These are phyloP conservation scores for Osmerus eperlanus DNA, from an alignment of 2,113 vertebrate genomes.

Conservation along the genomic window DNA sequence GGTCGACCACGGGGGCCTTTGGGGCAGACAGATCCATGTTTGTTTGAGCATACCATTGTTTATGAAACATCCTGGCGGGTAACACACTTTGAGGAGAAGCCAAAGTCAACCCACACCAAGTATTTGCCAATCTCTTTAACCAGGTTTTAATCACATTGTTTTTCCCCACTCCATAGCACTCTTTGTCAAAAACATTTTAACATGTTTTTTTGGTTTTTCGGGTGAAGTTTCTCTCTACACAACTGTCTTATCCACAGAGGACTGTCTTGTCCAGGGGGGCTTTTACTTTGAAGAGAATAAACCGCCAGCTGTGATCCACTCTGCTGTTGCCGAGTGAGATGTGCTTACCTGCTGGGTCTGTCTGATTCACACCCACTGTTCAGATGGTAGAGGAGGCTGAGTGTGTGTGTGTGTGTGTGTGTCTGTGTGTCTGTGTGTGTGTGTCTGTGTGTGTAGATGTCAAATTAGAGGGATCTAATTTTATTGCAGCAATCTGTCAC, in stretches of 20 bases:
- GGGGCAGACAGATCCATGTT: conserved; percentile 40
- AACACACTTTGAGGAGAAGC: conserved; percentile 32
- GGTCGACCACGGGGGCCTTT: conserved; percentile 6
- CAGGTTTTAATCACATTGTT: background rate
- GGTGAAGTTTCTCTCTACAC: conserved; percentile 5
- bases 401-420: background rate
- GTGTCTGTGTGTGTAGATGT: background rate
- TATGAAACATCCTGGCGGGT: conserved; percentile 38
- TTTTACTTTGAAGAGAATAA: conserved; percentile 24
- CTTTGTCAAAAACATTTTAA: background rate
- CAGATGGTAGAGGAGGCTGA: background rate
- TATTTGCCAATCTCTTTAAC: conserved; percentile 16
- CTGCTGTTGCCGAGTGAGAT: background rate
- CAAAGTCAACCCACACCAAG: conserved; percentile 32
- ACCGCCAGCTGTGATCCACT: conserved; percentile 33
- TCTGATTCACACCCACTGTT: conserved; percentile 10
- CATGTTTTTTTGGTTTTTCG: background rate
- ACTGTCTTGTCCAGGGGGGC: background rate
- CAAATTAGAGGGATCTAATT: too few species aligned
- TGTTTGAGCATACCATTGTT: conserved; percentile 34
- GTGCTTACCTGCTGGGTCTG: background rate
- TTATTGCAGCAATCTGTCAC: too few species aligned
- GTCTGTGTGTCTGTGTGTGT: background rate
- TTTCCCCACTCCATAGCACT: conserved; percentile 1
- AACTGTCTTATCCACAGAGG: conserved; percentile 1